Base-by-base conservation (phyloP, 2,113 vertebrate genomes). In the Cinclus cinclus region DNA sequence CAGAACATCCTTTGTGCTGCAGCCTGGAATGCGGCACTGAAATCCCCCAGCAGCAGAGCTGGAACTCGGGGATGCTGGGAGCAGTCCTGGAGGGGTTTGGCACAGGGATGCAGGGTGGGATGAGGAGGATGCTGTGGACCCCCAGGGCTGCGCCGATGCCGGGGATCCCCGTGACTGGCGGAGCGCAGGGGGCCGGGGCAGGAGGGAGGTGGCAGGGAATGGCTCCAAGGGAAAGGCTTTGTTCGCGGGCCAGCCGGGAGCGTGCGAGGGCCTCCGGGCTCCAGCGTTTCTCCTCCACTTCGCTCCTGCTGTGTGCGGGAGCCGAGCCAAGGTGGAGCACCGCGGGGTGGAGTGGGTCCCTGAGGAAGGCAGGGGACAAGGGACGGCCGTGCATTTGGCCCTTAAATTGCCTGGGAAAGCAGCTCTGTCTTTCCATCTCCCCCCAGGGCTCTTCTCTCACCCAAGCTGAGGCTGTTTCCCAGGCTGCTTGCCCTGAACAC, bases 341-440 rank as follows among this genome's bases (percentile, higher is more conserved):
- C 55, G 90, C 70, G 83, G 94, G 87, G 92, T 90, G 92, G 94
- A 94, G 90, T 23, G 30, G 84, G 70, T 93, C 94, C 94, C 94
- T 17, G 68, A 87, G 92, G 96, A 84, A 87, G 71, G 80, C 88
- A 77, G 80, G 71, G 88, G 78, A 87, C 90, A 69, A 89, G 67
- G 88, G 88, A 88, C 13, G 15, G 71, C 88, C 46, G 5, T 2
- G 30, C 27, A 2, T 80, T 73, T 56, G 74, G 92, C 88, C 85
- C 75, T 69, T 68, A 47, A 83, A 85, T 65, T 88, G 90, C 95
- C 92, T 96, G 94, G 90, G 95, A 97, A 96, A 93, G 77, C 65
- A 6, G 65, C 41, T 94, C 62, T 60, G 18, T 50, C 84, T 87
- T 69, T 68, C 62, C 82, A 42, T 46, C 53, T 87, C 64, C 47